These are phyloP conservation scores for Phyllostomus discolor DNA, from an alignment of 2,113 vertebrate genomes.

Conservation along the genomic window DNA sequence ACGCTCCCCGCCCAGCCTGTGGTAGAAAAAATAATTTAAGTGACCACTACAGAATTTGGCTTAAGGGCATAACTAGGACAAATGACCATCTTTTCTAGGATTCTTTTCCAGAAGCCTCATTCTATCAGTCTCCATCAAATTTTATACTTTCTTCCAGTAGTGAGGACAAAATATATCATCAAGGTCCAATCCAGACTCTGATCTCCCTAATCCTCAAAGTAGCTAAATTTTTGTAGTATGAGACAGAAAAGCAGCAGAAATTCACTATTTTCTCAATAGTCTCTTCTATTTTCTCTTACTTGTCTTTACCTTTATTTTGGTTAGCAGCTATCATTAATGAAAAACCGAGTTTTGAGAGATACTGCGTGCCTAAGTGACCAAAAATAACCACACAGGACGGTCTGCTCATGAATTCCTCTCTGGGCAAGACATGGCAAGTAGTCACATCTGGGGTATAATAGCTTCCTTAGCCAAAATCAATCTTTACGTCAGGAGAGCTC, in stretches of 20 bases:
- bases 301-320: neutral
- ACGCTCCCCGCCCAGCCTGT: constrained; percentile 96
- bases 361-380: neutral
- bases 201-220: neutral
- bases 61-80: neutral
- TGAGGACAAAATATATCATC: neutral
- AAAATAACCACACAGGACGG: neutral
- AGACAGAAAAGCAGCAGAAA: neutral
- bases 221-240: neutral
- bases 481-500: neutral
- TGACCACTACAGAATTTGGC: neutral
- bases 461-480: neutral
- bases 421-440: neutral
- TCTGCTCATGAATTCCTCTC: neutral
- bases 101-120: neutral
- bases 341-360: neutral
- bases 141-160: neutral
- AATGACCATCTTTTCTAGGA: neutral
- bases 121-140: neutral
- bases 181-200: neutral
- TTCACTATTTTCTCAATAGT: neutral
- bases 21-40: constrained; percentile 8
- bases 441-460: neutral
- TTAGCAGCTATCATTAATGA: neutral
- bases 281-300: neutral